These are phyloP conservation scores for Charanyca ferruginea DNA, from an alignment of 2,888 invertebrate species.

Conservation along the genomic window DNA sequence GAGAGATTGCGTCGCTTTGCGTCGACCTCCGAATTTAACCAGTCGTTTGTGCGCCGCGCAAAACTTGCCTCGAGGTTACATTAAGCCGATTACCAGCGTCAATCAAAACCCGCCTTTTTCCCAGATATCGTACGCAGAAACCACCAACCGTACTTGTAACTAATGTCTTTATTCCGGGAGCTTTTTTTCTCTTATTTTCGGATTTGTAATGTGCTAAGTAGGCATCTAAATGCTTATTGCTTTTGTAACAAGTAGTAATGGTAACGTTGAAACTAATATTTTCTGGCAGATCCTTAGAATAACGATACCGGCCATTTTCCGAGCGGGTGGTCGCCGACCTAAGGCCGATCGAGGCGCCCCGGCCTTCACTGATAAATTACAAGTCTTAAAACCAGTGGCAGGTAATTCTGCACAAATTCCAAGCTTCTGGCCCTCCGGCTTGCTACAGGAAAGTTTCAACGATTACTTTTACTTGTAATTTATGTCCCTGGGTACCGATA, in stretches of 20 bases:
- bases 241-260: constrained; percentile 71
- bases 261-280: constrained; percentile 72
- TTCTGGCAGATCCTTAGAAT: constrained; percentile 73
- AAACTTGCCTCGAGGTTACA: constrained; percentile 90
- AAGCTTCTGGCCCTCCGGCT: constrained; percentile 79
- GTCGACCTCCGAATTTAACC: constrained; percentile 90
- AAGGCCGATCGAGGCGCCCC: constrained; percentile 79
- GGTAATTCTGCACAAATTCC: constrained; percentile 91
- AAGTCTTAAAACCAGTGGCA: constrained; percentile 92
- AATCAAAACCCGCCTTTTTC: constrained; percentile 89
- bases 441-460: constrained; percentile 87
- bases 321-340: constrained; percentile 74
- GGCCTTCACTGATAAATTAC: constrained; percentile 91
- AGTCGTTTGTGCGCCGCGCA: constrained; percentile 87
- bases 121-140: constrained; percentile 79
- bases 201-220: constrained; percentile 68
- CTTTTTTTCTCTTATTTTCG: constrained; percentile 59
- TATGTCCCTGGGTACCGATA: constrained; percentile 85
- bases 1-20: constrained; percentile 90
- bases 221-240: constrained; percentile 69
- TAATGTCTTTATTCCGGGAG: constrained; percentile 72
- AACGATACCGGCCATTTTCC: constrained; percentile 82
- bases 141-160: constrained; percentile 74
- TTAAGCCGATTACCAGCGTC: constrained; percentile 90
- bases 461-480: constrained; percentile 89